These are phyloP conservation scores for Ctenicera cuprea DNA, from an alignment of 2,888 invertebrate species.

Conservation along the genomic window DNA sequence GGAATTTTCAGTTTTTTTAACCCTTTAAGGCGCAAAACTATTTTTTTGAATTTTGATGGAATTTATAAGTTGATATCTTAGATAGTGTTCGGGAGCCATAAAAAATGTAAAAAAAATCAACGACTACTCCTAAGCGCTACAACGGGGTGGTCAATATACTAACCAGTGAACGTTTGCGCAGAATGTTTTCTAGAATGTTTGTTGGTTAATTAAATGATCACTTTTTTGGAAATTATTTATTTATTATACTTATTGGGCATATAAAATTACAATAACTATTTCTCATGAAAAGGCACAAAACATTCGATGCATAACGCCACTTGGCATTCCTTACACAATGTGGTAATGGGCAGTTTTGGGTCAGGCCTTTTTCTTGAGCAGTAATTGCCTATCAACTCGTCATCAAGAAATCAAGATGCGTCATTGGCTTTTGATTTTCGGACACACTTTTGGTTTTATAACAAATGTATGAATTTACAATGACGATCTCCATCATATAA, in stretches of 20 bases:
- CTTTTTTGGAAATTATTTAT: background rate
- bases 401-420: no score
- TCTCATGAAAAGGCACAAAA: no score
- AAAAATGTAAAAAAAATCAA: background rate
- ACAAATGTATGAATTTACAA: constrained; percentile 21
- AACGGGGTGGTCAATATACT: background rate
- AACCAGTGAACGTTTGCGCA: background rate
- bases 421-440: no score
- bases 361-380: no score
- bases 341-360: no score
- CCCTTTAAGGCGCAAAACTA: background rate
- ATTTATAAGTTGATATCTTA: background rate
- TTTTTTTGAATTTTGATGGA: background rate
- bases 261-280: no score
- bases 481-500: background rate
- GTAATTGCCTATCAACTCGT: no score
- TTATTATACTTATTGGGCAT: background rate
- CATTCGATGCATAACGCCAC: no score
- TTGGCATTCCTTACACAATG: no score
- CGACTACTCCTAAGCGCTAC: background rate
- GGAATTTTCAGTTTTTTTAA: no score
- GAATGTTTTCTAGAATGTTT: background rate
- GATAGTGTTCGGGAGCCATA: background rate
- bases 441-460: background rate
- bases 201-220: background rate